Evolutionary conservation across 1,140 invertebrate species (phyloP).

Genomic region (Phymorhynchus buccinoides): DNA sequence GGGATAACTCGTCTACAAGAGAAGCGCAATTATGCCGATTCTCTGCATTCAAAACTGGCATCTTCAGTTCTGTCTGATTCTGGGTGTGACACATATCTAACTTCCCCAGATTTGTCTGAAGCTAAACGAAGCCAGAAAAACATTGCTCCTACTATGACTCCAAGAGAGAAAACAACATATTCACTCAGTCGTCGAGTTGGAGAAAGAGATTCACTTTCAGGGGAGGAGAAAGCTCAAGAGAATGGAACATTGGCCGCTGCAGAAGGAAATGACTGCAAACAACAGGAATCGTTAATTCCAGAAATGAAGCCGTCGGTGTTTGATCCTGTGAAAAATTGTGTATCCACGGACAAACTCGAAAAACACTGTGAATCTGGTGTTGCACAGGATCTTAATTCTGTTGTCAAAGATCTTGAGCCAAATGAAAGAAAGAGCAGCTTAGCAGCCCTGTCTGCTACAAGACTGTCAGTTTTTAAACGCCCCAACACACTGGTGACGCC

Average conservation of each 20-base stretch:
- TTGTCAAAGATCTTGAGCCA: neutral
- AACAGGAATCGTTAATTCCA: neutral
- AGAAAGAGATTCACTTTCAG: neutral
- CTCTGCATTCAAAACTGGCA: no score
- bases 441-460: neutral
- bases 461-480: neutral
- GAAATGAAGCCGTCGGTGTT: neutral
- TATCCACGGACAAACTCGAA: neutral
- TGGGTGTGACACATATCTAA: no score
- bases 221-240: neutral
- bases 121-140: no score
- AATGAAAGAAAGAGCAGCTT: neutral
- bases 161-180: no score
- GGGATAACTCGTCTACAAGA: no score
- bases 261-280: neutral
- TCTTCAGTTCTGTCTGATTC: no score
- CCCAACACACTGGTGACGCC: neutral
- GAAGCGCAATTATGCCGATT: no score
- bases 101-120: no score
- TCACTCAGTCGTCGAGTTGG: no score
- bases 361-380: neutral
- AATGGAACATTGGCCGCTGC: neutral
- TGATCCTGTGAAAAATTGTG: neutral
- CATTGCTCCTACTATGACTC: no score
- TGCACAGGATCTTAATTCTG: neutral